Conservation (phyloP, 2,113 vertebrate species). For the Python bivittatus region DNA sequence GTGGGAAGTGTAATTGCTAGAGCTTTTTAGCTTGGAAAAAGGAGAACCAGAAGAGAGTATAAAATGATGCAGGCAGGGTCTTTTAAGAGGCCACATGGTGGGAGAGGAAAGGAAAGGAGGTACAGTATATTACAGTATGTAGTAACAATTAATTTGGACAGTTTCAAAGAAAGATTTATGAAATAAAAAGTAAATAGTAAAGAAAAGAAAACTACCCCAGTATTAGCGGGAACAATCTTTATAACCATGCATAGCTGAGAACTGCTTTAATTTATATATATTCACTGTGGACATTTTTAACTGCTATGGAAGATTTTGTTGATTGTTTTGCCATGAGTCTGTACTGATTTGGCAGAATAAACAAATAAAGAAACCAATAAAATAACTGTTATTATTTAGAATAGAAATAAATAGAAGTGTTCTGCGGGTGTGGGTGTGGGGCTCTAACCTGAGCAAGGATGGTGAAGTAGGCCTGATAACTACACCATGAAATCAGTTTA, state of each 20-base stretch:
- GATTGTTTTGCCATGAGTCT: not conserved
- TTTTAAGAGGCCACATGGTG: not conserved
- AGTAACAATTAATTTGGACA: not conserved
- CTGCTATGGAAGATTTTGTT: not conserved
- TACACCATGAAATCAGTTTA: not conserved
- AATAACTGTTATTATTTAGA: too few species aligned
- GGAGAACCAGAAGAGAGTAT: not conserved
- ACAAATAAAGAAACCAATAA: not conserved
- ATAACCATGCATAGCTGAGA: not conserved
- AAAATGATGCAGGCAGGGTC: not conserved
- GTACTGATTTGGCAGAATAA: not conserved
- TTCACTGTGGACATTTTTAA: not conserved
- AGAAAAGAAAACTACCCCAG: not conserved
- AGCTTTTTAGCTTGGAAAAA: not conserved
- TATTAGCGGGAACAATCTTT: not conserved
- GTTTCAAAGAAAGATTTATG: not conserved
- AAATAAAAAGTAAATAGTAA: not conserved
- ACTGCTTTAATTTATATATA: not conserved
- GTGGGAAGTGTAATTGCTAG: not conserved
- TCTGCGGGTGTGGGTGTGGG: too few species aligned
- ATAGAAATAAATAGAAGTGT: too few species aligned
- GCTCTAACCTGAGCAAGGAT: not conserved
- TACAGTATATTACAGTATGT: not conserved
- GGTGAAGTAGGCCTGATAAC: not conserved
- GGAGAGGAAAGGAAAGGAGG: not conserved